phyloP scores from a whole-genome alignment of 2,113 vertebrate species.

The Regulus satrapa region DNA sequence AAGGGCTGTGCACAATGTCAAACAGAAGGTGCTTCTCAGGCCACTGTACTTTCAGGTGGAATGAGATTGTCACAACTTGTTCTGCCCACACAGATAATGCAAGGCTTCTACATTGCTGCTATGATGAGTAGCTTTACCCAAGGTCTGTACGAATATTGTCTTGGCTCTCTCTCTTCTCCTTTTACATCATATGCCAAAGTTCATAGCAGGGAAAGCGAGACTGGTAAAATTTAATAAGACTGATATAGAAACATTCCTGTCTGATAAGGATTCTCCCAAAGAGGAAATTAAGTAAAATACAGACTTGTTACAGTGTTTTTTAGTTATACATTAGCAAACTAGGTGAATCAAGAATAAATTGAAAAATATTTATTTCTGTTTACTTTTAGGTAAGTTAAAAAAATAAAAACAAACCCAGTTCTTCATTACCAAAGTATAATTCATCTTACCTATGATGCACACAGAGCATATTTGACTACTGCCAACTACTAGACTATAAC shows the following conservation, averaged over 20 bases:
- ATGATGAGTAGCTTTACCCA: background rate
- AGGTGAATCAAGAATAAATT: background rate
- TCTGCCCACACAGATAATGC: accelerated
- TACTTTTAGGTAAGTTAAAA: background rate
- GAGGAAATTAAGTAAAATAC: background rate
- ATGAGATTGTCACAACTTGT: accelerated
- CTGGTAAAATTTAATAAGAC: background rate
- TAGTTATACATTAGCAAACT: background rate
- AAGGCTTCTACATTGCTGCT: background rate
- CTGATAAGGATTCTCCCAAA: background rate
- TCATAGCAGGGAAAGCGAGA: background rate
- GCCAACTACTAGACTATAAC: background rate
- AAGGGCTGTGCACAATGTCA: background rate
- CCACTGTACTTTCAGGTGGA: background rate
- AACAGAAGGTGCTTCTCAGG: background rate
- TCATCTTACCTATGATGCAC: background rate
- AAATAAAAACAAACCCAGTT: background rate
- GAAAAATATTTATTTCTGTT: background rate
- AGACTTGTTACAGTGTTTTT: background rate
- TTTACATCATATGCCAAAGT: background rate
- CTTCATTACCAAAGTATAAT: background rate
- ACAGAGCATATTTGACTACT: background rate
- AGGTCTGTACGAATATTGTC: background rate
- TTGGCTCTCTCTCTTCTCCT: background rate
- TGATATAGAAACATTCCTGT: background rate